Evolutionary conservation across 2,113 vertebrate species (phyloP).

Genomic region (Mormyrus iriodes): DNA sequence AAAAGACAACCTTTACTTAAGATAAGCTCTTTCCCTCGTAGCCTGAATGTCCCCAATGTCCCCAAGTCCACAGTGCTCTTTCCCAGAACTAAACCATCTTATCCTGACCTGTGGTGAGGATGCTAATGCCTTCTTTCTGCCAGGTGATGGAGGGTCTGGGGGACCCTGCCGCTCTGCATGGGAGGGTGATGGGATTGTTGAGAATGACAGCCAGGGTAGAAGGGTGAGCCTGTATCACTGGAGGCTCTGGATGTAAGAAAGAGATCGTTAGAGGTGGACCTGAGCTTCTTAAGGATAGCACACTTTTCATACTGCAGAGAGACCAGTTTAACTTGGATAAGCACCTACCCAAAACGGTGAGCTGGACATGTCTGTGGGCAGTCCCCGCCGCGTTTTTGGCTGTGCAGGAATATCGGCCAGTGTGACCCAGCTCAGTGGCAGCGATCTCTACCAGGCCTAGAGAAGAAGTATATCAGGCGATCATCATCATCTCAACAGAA

Average conservation of each 20-base stretch:
- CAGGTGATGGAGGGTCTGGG: conserved; percentile 80
- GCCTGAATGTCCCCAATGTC: background rate
- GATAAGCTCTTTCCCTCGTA: background rate
- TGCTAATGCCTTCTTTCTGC: conserved; percentile 92
- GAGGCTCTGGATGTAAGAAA: conserved; percentile 64
- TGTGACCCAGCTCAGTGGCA: conserved; percentile 68
- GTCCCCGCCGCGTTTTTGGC: conserved; percentile 79
- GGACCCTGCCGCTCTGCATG: conserved; percentile 77
- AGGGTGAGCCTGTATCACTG: conserved; percentile 74
- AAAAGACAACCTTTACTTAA: conserved; percentile 1
- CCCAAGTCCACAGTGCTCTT: background rate
- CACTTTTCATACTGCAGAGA: background rate
- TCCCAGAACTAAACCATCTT: background rate
- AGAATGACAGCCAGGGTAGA: conserved; percentile 74
- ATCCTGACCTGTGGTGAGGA: conserved; percentile 69
- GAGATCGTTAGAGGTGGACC: background rate
- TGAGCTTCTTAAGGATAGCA: background rate
- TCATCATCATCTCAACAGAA: background rate
- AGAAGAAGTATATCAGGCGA: background rate
- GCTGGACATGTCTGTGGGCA: conserved; percentile 71
- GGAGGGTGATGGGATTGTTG: conserved; percentile 75
- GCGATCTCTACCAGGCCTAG: conserved; percentile 80
- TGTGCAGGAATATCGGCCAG: conserved; percentile 75
- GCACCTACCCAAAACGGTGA: conserved; percentile 78
- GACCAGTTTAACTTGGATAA: background rate